Base-by-base conservation (phyloP, 1,140 invertebrate species). In the Diabrotica undecimpunctata region DNA sequence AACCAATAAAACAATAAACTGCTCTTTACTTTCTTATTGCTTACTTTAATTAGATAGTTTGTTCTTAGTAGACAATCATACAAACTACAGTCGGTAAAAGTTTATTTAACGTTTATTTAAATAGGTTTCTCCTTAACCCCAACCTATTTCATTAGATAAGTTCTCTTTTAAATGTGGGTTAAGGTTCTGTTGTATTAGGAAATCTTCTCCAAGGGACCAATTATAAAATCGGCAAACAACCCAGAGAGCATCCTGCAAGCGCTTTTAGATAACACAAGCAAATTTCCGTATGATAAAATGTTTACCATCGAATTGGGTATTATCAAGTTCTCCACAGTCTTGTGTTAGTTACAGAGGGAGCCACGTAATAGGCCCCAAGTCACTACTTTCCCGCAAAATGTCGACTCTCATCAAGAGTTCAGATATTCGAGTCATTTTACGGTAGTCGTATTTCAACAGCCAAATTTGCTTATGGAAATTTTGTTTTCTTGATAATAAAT, bases 391-490 rank as follows among this genome's bases (percentile, higher is more conserved):
- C 12, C 53, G 13, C 53, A 12, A 54, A 54, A 54, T 13, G 12
- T 54, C n/a, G n/a, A 7, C n/a, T 54, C 46, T 12, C 53, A 54
- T 54, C 53, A 54, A 54, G 8, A 54, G 53, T 54, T 54, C 53
- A 54, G 46, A 9, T 12, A 50, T 12, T 50, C 9, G 46, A 9
- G 9, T 50, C n/a, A 9, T 9, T 12, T 50, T 12, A 10, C 9
- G 9, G 46, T 9, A 50, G 9, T 12, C 53, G 9, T 8, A 13
- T 54, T 54, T 12, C 12, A 25, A 54, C 53, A 13, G 9, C 9
- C n/a, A 54, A 54, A 54, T 54, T 46, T 54, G 53, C 12, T 54
- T 54, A 25, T 54, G 53, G n/a, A n/a, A 54, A 54, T 54, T 8
- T 54, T 54, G 10, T 13, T 54, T 25, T 54, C n/a, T 10, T 46